phyloP scores from a whole-genome alignment of 2,797 vertebrate genomes.

The Pelochelys cantorii region DNA sequence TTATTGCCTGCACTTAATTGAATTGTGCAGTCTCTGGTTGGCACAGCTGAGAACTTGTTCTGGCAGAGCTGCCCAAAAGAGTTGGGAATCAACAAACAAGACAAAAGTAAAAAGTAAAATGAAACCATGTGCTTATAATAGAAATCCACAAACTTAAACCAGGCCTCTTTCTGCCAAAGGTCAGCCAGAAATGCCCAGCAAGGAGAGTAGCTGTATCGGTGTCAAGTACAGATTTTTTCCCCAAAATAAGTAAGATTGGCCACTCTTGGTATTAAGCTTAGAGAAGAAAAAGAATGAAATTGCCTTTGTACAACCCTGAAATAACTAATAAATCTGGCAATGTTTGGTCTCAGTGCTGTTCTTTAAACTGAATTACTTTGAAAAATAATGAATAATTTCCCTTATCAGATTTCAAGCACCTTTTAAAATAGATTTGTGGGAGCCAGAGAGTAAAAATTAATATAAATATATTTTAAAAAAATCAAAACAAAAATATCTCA shows the following conservation, averaged over 20 bases:
- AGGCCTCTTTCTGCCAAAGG: neutral
- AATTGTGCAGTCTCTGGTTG: neutral
- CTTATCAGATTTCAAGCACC: conserved; percentile 15
- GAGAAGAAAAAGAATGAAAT: conserved; percentile 51
- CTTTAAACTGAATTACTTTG: conserved; percentile 53
- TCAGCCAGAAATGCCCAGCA: neutral
- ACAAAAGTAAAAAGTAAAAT: neutral
- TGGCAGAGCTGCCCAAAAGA: neutral
- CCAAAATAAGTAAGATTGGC: neutral
- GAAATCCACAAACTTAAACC: neutral
- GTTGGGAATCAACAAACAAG: neutral
- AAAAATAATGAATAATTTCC: conserved; percentile 66
- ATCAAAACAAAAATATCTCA: neutral
- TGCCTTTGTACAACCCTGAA: conserved; percentile 15
- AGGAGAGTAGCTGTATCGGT: neutral
- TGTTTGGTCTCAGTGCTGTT: conserved; percentile 36
- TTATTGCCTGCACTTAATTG: neutral
- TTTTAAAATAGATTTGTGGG: conserved; percentile 63
- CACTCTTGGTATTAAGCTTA: conserved; percentile 17
- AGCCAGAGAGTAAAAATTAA: conserved; percentile 61
- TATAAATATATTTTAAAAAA: conserved; percentile 46
- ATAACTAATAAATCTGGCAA: conserved; percentile 20
- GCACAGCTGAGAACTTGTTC: rapidly evolving
- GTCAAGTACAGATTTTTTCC: neutral
- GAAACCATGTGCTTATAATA: neutral